phyloP scores from a whole-genome alignment of 2,888 invertebrate species.

The Leuctra nigra region DNA sequence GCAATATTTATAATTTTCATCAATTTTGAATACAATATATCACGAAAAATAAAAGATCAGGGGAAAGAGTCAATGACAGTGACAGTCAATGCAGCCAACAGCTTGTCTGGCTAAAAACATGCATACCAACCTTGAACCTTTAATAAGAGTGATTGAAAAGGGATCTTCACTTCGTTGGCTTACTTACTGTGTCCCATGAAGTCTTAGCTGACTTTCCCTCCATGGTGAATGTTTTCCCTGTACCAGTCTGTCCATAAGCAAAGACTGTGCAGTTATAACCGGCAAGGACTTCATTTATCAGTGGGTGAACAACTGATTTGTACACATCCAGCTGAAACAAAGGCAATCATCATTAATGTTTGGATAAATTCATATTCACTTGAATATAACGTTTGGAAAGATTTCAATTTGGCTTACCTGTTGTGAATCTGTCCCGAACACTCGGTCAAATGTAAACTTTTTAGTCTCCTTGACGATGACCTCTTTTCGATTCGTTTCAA shows the following conservation, averaged over 20 bases:
- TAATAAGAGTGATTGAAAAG: too few species aligned
- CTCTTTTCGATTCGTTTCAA: slow-evolving; percentile 60
- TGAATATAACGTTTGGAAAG: too few species aligned
- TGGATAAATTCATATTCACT: too few species aligned
- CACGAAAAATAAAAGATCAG: too few species aligned
- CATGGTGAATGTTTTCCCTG: slow-evolving; percentile 98
- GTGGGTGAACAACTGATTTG: slow-evolving; percentile 75
- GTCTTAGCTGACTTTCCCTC: slow-evolving; percentile 64
- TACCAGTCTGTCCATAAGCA: slow-evolving; percentile 90
- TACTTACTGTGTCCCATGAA: slow-evolving; percentile 63
- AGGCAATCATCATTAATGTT: not conserved
- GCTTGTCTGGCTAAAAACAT: too few species aligned
- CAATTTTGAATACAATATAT: too few species aligned
- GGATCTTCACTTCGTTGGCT: too few species aligned
- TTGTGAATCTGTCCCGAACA: slow-evolving; percentile 72
- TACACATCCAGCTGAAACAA: slow-evolving; percentile 69
- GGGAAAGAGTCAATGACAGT: too few species aligned
- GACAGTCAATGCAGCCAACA: slow-evolving; percentile 65
- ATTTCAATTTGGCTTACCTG: slow-evolving; percentile 49
- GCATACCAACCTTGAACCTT: too few species aligned
- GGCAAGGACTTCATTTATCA: slow-evolving; percentile 83
- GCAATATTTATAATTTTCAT: too few species aligned
- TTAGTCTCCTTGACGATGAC: slow-evolving; percentile 60
- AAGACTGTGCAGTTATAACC: slow-evolving; percentile 99
- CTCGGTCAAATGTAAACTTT: slow-evolving; percentile 77